Conservation (phyloP, 2,888 invertebrate genomes). For the Portevinia maculata region DNA sequence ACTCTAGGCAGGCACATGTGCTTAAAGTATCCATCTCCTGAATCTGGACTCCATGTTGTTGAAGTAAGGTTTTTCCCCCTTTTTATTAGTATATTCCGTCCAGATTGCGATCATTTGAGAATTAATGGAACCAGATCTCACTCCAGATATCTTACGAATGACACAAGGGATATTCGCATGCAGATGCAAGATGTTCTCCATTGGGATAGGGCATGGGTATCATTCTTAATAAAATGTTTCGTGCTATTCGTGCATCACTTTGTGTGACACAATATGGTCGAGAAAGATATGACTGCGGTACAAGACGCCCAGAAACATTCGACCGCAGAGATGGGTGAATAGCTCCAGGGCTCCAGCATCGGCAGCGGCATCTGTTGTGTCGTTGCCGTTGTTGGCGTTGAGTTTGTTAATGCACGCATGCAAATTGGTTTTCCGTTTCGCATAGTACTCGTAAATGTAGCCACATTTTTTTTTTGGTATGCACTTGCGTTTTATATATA, state of each 20-base stretch:
- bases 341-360: not conserved
- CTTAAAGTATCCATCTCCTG: constrained; percentile 40
- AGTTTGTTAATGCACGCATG: constrained; percentile 60
- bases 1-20: constrained; percentile 49
- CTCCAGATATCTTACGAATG: constrained; percentile 63
- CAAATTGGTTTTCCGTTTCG: constrained; percentile 59
- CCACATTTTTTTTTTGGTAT: constrained; percentile 50
- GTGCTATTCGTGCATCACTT: constrained; percentile 38
- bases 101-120: constrained; percentile 38
- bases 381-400: constrained; percentile 60
- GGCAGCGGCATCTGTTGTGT: constrained; percentile 61
- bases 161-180: constrained; percentile 55
- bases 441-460: constrained; percentile 11
- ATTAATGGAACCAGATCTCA: constrained; percentile 59
- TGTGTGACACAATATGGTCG: constrained; percentile 53
- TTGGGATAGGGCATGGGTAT: constrained; percentile 67
- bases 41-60: constrained; percentile 70
- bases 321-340: constrained; percentile 56
- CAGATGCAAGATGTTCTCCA: constrained; percentile 59
- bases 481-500: constrained; percentile 62
- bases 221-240: constrained; percentile 17
- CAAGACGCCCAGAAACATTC: constrained; percentile 51
- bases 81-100: constrained; percentile 10
- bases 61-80: constrained; percentile 20
- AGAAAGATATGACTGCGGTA: constrained; percentile 29